Conservation (phyloP, 1,140 invertebrate genomes). For the Melanaphis sacchari region DNA sequence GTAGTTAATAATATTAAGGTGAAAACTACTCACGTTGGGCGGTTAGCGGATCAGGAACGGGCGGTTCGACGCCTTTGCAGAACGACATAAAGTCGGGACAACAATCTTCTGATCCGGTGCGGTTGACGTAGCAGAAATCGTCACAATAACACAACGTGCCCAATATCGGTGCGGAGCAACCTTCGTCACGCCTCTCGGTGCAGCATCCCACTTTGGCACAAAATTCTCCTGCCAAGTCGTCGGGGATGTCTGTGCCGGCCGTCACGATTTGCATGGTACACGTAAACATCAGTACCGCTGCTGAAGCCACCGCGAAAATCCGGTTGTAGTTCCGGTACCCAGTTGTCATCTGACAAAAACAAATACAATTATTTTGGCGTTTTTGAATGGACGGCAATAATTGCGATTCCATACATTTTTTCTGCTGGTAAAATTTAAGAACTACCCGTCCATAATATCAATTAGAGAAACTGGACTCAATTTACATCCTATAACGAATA, state of each 20-base stretch:
- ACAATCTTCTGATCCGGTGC: conserved; percentile 74
- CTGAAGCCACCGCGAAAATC: too few relatives aligned
- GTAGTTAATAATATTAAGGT: neutral
- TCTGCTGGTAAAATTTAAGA: too few relatives aligned
- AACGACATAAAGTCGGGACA: conserved; percentile 84
- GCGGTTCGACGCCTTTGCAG: conserved; percentile 69
- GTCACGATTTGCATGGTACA: neutral
- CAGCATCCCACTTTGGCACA: conserved; percentile 69
- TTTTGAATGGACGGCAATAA: too few relatives aligned
- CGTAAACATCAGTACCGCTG: neutral
- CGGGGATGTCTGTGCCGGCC: neutral
- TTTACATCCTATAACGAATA: too few relatives aligned
- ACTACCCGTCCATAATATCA: too few relatives aligned
- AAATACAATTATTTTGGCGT: too few relatives aligned
- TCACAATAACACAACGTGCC: conserved; percentile 91
- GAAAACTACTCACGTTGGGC: neutral
- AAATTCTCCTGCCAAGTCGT: conserved; percentile 61
- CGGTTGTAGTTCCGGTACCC: too few relatives aligned
- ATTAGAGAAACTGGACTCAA: too few relatives aligned
- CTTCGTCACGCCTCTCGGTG: conserved; percentile 71
- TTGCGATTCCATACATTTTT: too few relatives aligned
- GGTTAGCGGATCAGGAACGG: neutral
- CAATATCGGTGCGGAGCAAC: conserved; percentile 76
- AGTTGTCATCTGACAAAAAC: too few relatives aligned
- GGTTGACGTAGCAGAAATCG: conserved; percentile 78